Conservation (phyloP, 2,888 invertebrate species). For the Melanchra persicariae region DNA sequence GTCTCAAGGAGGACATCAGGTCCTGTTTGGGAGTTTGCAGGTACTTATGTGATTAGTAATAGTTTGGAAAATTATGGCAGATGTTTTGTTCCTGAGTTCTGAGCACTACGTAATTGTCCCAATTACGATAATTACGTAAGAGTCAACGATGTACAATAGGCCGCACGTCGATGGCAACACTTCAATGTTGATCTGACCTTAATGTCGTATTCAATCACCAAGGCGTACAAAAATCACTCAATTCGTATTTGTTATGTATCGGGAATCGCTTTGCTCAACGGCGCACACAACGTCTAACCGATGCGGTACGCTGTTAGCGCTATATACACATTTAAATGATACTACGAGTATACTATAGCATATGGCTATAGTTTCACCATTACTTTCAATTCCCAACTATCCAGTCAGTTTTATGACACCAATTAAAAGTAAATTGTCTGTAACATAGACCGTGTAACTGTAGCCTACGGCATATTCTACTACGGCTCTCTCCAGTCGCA, state of each 20-base stretch:
- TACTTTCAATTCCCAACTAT: background rate
- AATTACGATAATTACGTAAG: too few species aligned
- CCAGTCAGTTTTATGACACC: background rate
- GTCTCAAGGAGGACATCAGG: conserved; percentile 86
- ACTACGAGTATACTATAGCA: too few species aligned
- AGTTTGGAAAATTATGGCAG: too few species aligned
- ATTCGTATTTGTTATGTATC: too few species aligned
- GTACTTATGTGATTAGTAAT: conserved; percentile 60
- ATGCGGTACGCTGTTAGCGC: too few species aligned
- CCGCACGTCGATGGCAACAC: background rate
- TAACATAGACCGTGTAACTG: background rate
- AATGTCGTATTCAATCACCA: too few species aligned
- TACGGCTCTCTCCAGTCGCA: conserved; percentile 31
- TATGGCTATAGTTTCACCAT: background rate
- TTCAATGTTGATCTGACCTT: too few species aligned
- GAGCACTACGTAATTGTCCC: too few species aligned
- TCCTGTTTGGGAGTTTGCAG: conserved; percentile 86
- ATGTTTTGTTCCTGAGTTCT: background rate
- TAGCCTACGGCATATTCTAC: background rate
- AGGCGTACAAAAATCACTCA: too few species aligned
- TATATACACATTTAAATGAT: too few species aligned
- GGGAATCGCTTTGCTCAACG: too few species aligned
- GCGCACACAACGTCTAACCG: too few species aligned
- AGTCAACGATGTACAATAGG: background rate
- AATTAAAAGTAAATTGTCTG: conserved; percentile 5